phyloP scores from a whole-genome alignment of 1,140 invertebrate genomes.

The Littorina saxatilis region DNA sequence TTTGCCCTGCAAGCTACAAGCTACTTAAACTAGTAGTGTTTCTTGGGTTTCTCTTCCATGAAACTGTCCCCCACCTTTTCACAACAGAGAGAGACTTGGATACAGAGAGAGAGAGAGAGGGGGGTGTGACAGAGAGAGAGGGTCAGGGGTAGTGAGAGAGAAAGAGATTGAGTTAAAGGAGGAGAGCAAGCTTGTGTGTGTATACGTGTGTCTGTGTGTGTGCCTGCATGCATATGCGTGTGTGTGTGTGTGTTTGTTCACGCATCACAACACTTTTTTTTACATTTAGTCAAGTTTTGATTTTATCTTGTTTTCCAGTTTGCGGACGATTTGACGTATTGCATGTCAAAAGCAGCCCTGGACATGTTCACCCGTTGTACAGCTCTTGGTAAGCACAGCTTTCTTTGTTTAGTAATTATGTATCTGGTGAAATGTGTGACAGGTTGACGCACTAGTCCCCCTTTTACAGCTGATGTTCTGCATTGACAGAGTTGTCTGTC shows the following conservation, averaged over 20 bases:
- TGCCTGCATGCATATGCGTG: slow-evolving; percentile 10
- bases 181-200: background rate
- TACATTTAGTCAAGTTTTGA: background rate
- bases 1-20: no score
- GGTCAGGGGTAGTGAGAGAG: background rate
- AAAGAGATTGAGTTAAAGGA: background rate
- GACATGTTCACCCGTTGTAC: background rate
- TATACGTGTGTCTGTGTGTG: slow-evolving; percentile 6
- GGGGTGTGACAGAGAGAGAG: background rate
- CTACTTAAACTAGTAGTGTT: no score
- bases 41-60: no score
- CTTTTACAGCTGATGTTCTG: no score
- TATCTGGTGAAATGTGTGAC: no score
- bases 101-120: slow-evolving; percentile 4
- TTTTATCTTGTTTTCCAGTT: no score
- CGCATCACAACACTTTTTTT: background rate
- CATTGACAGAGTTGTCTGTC: no score
- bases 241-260: slow-evolving; percentile 20
- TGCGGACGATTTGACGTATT: no score
- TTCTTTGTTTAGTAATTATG: no score
- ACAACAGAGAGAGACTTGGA: background rate
- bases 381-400: background rate
- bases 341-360: background rate
- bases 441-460: no score
- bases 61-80: no score